These are phyloP conservation scores for Choristoneura rosaceana DNA, from an alignment of 2,888 invertebrate species.

Conservation along the genomic window DNA sequence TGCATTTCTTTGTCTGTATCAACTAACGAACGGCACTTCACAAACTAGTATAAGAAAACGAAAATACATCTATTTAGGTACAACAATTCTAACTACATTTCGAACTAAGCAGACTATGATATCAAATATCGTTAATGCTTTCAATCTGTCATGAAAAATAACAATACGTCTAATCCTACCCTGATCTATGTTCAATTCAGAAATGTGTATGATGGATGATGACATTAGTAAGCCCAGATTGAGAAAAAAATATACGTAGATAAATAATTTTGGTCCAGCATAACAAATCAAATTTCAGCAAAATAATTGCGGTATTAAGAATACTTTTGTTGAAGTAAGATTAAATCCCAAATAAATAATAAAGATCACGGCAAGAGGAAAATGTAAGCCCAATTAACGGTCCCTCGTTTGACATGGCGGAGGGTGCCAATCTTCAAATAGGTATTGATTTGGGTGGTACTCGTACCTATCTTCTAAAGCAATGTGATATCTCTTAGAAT, in stretches of 20 bases:
- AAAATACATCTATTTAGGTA: too few species aligned
- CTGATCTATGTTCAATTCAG: neutral
- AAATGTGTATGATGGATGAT: neutral
- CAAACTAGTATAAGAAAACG: too few species aligned
- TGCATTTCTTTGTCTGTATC: too few species aligned
- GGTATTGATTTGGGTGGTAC: constrained; percentile 7
- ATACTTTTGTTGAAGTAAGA: neutral
- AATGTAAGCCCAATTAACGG: constrained; percentile 8
- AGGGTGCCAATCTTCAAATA: constrained; percentile 5
- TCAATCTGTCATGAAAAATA: too few species aligned
- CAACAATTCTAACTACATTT: too few species aligned
- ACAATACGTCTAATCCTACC: neutral
- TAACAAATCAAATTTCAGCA: neutral
- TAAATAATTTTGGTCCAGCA: too few species aligned
- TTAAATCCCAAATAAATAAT: neutral
- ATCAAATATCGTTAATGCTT: neutral
- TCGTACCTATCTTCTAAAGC: neutral
- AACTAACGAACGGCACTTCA: too few species aligned
- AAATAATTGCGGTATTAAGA: neutral
- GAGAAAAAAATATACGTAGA: neutral
- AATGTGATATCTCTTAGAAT: neutral
- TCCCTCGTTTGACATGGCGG: constrained; percentile 3
- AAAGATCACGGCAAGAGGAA: neutral
- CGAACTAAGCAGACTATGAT: neutral
- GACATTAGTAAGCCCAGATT: neutral